Conservation (phyloP, 2,113 vertebrate species). For the Drymodes brunneopygia region DNA sequence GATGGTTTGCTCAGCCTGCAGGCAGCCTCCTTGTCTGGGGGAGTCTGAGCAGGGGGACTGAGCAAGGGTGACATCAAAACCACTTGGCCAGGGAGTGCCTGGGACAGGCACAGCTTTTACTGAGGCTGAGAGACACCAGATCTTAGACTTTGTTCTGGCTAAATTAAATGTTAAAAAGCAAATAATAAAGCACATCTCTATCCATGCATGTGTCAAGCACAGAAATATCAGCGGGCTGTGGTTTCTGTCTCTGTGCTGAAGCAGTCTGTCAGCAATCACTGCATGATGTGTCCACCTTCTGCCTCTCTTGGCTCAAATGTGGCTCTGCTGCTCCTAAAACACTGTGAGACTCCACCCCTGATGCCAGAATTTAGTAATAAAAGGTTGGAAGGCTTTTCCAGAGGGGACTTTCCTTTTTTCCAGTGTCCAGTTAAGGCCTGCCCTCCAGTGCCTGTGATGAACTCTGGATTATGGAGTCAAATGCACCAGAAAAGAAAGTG, state of each 20-base stretch:
- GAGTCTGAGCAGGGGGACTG: rapidly evolving
- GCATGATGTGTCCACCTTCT: background rate
- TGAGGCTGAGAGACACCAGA: background rate
- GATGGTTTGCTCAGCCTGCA: background rate
- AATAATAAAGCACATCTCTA: background rate
- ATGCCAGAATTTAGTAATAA: background rate
- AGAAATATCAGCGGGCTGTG: background rate
- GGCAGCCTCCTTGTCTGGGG: background rate
- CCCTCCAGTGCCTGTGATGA: background rate
- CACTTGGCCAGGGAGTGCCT: background rate
- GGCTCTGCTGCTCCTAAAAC: background rate
- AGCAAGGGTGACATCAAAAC: background rate
- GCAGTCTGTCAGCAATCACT: background rate
- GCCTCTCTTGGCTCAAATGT: background rate
- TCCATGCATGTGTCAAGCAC: rapidly evolving
- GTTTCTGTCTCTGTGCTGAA: background rate
- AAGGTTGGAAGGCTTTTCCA: background rate
- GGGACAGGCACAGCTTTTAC: too few relatives aligned
- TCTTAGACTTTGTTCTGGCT: background rate
- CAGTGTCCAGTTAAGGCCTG: background rate
- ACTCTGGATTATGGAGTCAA: background rate
- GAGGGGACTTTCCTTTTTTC: background rate
- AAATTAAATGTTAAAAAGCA: background rate
- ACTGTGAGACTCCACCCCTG: background rate
- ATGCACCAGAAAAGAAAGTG: background rate